These are phyloP conservation scores for Meghimatium bilineatum DNA, from an alignment of 2,888 invertebrate genomes.

Conservation along the genomic window DNA sequence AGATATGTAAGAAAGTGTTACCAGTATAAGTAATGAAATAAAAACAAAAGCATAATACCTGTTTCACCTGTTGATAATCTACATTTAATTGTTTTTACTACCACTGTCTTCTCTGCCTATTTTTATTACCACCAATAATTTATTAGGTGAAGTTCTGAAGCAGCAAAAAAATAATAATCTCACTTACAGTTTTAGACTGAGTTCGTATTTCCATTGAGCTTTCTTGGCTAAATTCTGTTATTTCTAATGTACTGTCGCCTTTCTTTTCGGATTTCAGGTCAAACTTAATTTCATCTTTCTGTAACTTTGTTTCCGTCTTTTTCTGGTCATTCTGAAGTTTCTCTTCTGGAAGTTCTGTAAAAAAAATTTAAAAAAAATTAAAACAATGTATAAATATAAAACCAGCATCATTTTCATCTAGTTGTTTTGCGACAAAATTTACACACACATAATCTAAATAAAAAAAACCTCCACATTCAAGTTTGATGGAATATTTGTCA, in stretches of 20 bases:
- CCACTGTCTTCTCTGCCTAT: too few relatives aligned
- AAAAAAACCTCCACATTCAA: too few relatives aligned
- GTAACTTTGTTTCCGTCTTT: conserved; percentile 23
- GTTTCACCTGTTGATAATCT: too few relatives aligned
- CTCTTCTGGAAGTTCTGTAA: conserved; percentile 41
- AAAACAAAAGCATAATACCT: too few relatives aligned
- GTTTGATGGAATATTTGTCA: too few relatives aligned
- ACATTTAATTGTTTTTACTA: too few relatives aligned
- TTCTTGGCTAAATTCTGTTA: conserved; percentile 28
- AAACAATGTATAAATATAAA: neutral
- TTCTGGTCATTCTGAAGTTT: conserved; percentile 32
- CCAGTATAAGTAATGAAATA: too few relatives aligned
- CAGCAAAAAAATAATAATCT: neutral
- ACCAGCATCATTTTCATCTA: neutral
- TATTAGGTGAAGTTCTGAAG: too few relatives aligned
- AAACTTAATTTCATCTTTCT: conserved; percentile 35
- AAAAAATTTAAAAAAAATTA: neutral
- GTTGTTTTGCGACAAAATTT: neutral
- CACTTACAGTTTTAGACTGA: conserved; percentile 40
- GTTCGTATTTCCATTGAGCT: conserved; percentile 39
- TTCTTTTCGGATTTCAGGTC: conserved; percentile 7
- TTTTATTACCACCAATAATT: too few relatives aligned
- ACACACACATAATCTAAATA: too few relatives aligned
- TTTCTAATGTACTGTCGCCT: conserved; percentile 3
- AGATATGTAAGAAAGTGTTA: too few relatives aligned